These are phyloP conservation scores for Corbicula japonica DNA, from an alignment of 2,888 invertebrate species.

Conservation along the genomic window DNA sequence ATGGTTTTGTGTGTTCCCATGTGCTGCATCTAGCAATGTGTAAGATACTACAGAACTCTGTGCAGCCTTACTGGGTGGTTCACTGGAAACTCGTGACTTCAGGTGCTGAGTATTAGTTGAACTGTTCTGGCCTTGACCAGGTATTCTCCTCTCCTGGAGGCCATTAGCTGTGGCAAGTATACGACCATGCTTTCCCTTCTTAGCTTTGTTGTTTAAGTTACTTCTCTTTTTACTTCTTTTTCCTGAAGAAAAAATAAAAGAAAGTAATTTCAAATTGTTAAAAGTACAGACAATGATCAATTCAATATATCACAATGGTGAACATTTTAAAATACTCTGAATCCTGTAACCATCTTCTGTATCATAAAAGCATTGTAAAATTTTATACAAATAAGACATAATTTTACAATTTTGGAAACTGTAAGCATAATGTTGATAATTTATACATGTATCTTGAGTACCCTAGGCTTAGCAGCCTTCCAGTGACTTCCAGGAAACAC, in stretches of 20 bases:
- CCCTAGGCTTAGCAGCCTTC: too few species aligned
- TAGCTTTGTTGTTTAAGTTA: conserved; percentile 47
- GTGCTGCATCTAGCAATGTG: conserved; percentile 29
- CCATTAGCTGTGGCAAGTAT: conserved; percentile 28
- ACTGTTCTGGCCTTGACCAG: conserved; percentile 2
- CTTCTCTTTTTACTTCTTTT: conserved; percentile 66
- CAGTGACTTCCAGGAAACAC: too few species aligned
- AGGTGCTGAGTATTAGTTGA: conserved; percentile 8
- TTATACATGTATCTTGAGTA: too few species aligned
- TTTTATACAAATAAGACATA: too few species aligned
- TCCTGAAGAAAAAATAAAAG: conserved; percentile 48
- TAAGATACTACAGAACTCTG: conserved; percentile 36
- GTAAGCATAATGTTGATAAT: too few species aligned
- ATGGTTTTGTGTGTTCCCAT: conserved; percentile 19
- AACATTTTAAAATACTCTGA: too few species aligned
- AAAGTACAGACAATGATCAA: too few species aligned
- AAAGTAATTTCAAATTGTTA: neutral
- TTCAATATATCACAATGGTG: too few species aligned
- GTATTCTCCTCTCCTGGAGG: conserved; percentile 18
- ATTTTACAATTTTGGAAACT: too few species aligned
- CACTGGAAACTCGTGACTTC: conserved; percentile 51
- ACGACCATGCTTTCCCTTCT: conserved; percentile 51
- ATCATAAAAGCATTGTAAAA: too few species aligned
- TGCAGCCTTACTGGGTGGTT: conserved; percentile 56
- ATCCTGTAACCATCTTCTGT: too few species aligned